Evolutionary conservation across 2,113 vertebrate genomes (phyloP).

Genomic region (Paratilapia polleni): DNA sequence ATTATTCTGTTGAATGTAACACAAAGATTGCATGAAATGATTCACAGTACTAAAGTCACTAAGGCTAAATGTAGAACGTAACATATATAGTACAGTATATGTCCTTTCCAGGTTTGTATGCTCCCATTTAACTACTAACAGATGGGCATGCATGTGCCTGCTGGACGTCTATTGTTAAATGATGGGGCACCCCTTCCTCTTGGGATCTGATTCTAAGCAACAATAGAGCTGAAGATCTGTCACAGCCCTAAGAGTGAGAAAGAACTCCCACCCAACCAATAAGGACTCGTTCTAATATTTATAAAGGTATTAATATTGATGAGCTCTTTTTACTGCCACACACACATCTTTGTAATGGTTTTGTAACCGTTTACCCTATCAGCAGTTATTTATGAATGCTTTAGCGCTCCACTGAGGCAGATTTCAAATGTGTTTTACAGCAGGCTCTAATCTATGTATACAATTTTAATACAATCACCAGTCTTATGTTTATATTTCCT

Average conservation of each 20-base stretch:
- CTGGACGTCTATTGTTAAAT: conserved; percentile 14
- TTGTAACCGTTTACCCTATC: conserved; percentile 44
- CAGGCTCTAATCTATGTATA: conserved; percentile 1
- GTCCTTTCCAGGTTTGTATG: not conserved
- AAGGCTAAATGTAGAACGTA: not conserved
- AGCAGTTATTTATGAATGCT: conserved; percentile 25
- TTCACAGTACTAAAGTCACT: not conserved
- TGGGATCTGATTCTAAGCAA: not conserved
- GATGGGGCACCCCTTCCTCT: not conserved
- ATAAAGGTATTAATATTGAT: conserved; percentile 71
- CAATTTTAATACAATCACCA: not conserved
- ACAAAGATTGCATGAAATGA: not conserved
- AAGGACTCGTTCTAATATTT: conserved; percentile 61
- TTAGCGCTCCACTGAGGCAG: not conserved
- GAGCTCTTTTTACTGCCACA: conserved; percentile 47
- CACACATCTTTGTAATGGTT: conserved; percentile 45
- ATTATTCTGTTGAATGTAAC: not conserved
- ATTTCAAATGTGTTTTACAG: conserved; percentile 29
- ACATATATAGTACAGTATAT: not conserved
- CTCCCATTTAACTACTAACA: conserved; percentile 13
- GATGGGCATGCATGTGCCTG: conserved; percentile 20
- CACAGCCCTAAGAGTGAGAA: conserved; percentile 40
- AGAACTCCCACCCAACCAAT: conserved; percentile 3
- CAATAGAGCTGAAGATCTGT: conserved; percentile 34
- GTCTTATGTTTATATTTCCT: conserved; percentile 5